Conservation (phyloP, 2,113 vertebrate species). For the Tetrao urogallus region DNA sequence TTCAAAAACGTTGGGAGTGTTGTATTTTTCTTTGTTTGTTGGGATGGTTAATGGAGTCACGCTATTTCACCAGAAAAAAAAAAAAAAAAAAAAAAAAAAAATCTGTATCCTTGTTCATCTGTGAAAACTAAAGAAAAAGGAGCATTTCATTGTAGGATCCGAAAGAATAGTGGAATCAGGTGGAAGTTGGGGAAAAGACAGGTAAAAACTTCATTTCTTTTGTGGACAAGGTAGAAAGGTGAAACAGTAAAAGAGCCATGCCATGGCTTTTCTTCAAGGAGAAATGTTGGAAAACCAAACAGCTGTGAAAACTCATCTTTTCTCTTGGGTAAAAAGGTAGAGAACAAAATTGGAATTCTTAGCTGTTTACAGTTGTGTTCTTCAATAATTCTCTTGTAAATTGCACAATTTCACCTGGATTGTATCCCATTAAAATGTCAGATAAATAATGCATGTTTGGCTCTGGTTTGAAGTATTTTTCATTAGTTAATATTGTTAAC, state of each 20-base stretch:
- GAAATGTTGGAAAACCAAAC: neutral
- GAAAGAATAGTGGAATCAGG: neutral
- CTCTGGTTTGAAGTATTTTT: neutral
- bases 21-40: neutral
- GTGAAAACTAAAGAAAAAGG: neutral
- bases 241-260: neutral
- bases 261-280: neutral
- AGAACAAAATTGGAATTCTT: neutral
- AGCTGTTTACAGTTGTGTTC: neutral
- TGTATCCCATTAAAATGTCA: neutral
- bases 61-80: rapidly evolving
- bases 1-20: neutral
- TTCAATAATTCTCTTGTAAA: neutral
- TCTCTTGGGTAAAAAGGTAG: neutral
- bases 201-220: neutral
- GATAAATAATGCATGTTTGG: neutral
- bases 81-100: neutral
- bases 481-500: neutral
- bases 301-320: neutral
- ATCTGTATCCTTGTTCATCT: neutral
- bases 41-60: neutral
- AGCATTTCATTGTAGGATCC: neutral
- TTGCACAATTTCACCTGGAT: neutral
- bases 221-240: neutral
- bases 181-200: neutral